Evolutionary conservation across 2,113 vertebrate species (phyloP), one percentile per base, ranked within the genome.

Genomic region (Lasiurus cinereus): DNA sequence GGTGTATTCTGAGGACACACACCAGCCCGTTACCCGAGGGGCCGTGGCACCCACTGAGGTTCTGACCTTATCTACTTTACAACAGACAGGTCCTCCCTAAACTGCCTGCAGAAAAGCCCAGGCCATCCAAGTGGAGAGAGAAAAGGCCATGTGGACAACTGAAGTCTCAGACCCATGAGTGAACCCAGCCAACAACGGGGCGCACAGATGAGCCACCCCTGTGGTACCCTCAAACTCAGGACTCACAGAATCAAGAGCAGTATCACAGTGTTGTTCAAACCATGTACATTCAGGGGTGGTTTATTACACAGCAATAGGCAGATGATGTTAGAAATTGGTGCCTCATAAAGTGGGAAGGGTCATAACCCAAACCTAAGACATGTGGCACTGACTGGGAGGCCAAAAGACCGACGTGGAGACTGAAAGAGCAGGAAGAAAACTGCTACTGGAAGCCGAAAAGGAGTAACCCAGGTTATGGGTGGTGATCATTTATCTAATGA

Each of bases 1-100:
- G 13, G 99, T 99, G 88, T 99, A 99, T 91, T 99, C 99, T 99
- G 74, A 59, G 69, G 84, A 96, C 77, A 98, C 0, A 98, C 56
- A 73, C 87, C 90, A 94, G 95, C 86, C 90, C 21, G 73, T 97
- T 79, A 97, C 91, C 92, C 31, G 62, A 59, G 88, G 90, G 96
- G 90, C 94, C 78, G 69, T 0, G 50, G 89, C 96, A 87, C 88
- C 82, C 22, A 8, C 59, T 3, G 18, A 62, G 36, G 8, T 59
- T 29, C 10, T 76, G 31, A 36, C 46, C 36, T 43, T 14, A 14
- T 2, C 66, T 52, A 54, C 14, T 12, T 64, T 4, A 29, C 9
- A 33, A 50, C 10, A 29, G 62, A 33, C 36, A 66, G 9, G 18
- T 31, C 56, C 66, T 76, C 69, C 19, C 84, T 43, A 83, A 59